Conservation (phyloP, 2,797 vertebrate genomes). For the Pseudomugil gertrudae region DNA sequence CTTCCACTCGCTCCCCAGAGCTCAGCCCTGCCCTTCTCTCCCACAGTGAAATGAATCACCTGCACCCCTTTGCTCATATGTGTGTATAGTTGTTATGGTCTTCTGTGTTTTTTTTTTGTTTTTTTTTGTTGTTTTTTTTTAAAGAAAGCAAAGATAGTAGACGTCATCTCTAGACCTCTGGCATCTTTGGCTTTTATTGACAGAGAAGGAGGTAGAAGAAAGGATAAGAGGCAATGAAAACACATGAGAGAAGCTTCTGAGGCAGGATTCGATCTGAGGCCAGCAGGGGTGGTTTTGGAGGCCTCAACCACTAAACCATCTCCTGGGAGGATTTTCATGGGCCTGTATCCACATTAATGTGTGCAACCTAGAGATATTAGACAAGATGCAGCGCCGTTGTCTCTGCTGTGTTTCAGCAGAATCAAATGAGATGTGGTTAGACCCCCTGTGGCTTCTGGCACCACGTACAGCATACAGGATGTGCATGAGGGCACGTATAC, state of each 20-base stretch:
- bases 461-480: slow-evolving; percentile 27
- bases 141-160: slow-evolving; percentile 27
- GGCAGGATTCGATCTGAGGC: slow-evolving; percentile 62
- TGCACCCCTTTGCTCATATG: slow-evolving; percentile 45
- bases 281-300: slow-evolving; percentile 56
- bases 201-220: slow-evolving; percentile 28
- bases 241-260: slow-evolving; percentile 57
- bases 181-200: slow-evolving; percentile 57
- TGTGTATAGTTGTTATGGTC: slow-evolving; percentile 26
- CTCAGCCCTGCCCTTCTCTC: slow-evolving; percentile 52
- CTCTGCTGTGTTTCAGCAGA: slow-evolving; percentile 16
- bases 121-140: slow-evolving; percentile 1
- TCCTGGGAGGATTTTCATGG: slow-evolving; percentile 47
- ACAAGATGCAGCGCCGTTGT: slow-evolving; percentile 29
- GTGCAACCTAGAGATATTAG: slow-evolving; percentile 40
- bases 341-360: slow-evolving; percentile 40
- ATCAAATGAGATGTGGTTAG: slow-evolving; percentile 33
- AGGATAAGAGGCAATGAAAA: slow-evolving; percentile 36
- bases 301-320: slow-evolving; percentile 59
- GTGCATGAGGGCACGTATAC: slow-evolving; percentile 31
- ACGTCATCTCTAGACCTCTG: slow-evolving; percentile 38
- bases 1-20: slow-evolving; percentile 47
- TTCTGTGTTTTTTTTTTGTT: neutral
- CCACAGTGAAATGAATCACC: slow-evolving; percentile 69
- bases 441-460: slow-evolving; percentile 40